Evolutionary conservation across 2,888 invertebrate genomes (phyloP), one percentile per base, ranked within the genome.

Genomic region (Gryllus longicercus): DNA sequence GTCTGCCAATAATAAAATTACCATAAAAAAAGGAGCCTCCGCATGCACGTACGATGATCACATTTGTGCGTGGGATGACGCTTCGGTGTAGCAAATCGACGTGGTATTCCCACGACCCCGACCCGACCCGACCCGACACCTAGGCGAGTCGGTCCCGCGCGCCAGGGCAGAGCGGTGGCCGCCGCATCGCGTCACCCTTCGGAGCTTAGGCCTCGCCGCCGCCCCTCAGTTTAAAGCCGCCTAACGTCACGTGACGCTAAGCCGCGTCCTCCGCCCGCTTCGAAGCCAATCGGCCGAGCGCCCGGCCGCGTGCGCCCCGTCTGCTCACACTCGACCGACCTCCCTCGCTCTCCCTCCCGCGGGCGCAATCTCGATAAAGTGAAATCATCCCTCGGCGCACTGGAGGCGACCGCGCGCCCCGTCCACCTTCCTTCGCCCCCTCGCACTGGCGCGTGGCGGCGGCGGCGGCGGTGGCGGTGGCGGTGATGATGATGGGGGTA

Each of bases 241-340:
- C 63, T 63, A 63, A 63, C 63, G 38, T 14, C 63, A 63, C 63
- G 63, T 63, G 63, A 63, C 63, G n/a, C n/a, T 63, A 63, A 63
- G 63, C 63, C 63, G 63, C 63, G 63, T 63, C 63, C n/a, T 63
- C 11, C 63, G 18, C 63, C 16, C 63, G 63, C 63, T 10, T 10
- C 38, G 38, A 38, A 38, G 38, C 38, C 38, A 38, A 38, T 38
- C 63, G 16, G n/a, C 63, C 63, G 16, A 63, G 14, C 63, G 63
- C 63, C 63, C 16, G 3, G n/a, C 63, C 14, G 63, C 63, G 63
- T 63, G 14, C 63, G n/a, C 63, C 16, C 51, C 16, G 10, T 4
- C 14, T 11, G 4, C 63, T 63, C 63, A 38, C 38, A 38, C 63
- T 63, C 63, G 14, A 63, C 63, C 14, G 14, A 14, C 63, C 63